Percentiles rank a stretch among this genome's conserved stretches.
Evolutionary conservation across 2,113 vertebrate species (phyloP).

Genomic region (Sylvietta virens): DNA sequence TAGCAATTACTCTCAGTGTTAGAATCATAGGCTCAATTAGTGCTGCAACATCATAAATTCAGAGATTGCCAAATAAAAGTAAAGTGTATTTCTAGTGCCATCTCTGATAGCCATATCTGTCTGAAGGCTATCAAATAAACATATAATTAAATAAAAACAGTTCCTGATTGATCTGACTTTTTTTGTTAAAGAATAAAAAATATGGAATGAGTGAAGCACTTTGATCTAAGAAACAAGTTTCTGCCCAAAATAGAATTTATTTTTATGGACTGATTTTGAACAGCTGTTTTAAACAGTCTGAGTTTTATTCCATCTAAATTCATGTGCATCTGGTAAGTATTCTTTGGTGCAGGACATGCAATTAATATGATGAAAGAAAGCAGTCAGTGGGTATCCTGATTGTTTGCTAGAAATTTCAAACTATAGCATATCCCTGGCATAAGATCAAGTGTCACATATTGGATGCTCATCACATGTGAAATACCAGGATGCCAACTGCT

Average conservation of each 20-base stretch:
- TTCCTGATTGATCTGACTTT: neutral
- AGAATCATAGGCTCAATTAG: neutral
- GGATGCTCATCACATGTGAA: slow-evolving; percentile 42
- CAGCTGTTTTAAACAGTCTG: neutral
- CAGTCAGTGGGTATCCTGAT: neutral
- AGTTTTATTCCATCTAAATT: neutral
- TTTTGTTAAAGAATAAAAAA: neutral
- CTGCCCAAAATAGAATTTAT: neutral
- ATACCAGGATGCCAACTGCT: slow-evolving; percentile 37
- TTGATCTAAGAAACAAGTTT: neutral
- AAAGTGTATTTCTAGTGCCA: neutral
- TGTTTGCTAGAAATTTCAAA: neutral
- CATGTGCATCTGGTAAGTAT: neutral
- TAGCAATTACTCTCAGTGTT: neutral
- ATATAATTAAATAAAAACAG: neutral
- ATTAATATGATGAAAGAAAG: slow-evolving; percentile 29
- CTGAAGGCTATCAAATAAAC: neutral
- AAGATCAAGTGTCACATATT: slow-evolving; percentile 36
- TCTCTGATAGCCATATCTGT: neutral
- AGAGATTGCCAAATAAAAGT: neutral
- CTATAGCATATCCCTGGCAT: slow-evolving; percentile 12
- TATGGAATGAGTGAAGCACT: neutral
- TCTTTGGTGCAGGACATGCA: neutral
- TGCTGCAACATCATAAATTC: neutral
- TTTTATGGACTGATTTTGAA: neutral